phyloP scores from a whole-genome alignment of 2,113 vertebrate genomes.

The Hypomesus transpacificus region DNA sequence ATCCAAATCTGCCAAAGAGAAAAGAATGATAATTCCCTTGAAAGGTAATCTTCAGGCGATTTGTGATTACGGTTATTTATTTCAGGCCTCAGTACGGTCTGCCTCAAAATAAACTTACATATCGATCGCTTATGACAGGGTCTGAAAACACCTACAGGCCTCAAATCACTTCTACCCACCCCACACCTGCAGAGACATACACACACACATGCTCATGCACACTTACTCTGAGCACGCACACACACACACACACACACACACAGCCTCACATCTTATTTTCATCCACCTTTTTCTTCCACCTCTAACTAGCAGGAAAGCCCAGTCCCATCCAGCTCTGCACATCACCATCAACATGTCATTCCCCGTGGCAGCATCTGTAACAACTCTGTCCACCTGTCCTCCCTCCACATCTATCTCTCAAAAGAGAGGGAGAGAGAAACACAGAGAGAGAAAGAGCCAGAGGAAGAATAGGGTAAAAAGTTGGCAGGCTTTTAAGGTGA shows the following conservation, averaged over 20 bases:
- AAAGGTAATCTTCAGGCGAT: constrained; percentile 72
- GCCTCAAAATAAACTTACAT: constrained; percentile 65
- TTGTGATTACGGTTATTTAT: constrained; percentile 80
- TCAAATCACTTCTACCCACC: constrained; percentile 39
- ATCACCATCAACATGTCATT: constrained; percentile 23
- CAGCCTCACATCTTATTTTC: background rate
- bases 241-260: background rate
- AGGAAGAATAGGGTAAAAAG: background rate
- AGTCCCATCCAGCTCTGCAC: background rate
- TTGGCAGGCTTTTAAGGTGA: background rate
- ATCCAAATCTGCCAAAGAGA: constrained; percentile 72
- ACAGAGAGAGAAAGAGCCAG: background rate
- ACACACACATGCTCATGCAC: background rate
- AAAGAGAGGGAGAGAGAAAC: background rate
- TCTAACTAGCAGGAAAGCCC: background rate
- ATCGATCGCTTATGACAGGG: constrained; percentile 69
- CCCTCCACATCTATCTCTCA: constrained; percentile 8
- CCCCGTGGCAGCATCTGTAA: constrained; percentile 13
- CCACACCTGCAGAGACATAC: background rate
- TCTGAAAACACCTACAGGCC: constrained; percentile 73
- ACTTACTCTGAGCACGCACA: background rate
- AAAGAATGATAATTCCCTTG: constrained; percentile 72
- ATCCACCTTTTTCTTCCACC: background rate
- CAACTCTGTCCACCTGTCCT: constrained; percentile 9
- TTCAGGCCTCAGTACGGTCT: constrained; percentile 63